Conservation (phyloP, 2,888 invertebrate genomes). For the Cephus pygmeus region DNA sequence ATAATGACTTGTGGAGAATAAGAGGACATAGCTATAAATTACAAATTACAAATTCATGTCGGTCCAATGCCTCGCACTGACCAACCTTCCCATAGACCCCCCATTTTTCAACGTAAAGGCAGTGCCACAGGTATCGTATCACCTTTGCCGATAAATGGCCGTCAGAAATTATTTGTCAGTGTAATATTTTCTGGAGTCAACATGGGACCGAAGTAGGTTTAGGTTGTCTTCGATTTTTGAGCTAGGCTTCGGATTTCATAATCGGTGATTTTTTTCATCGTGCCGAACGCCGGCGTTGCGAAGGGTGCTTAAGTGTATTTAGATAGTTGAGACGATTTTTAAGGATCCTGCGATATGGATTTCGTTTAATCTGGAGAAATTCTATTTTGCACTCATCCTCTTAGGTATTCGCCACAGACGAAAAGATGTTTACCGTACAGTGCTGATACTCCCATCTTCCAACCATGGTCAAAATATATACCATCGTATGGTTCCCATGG, state of each 20-base stretch:
- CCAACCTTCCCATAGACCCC: slow-evolving; percentile 30
- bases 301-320: neutral
- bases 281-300: neutral
- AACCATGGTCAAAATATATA: slow-evolving; percentile 28
- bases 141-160: slow-evolving; percentile 45
- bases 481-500: slow-evolving; percentile 15
- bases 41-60: slow-evolving; percentile 50
- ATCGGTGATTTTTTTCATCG: neutral
- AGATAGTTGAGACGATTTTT: neutral
- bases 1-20: slow-evolving; percentile 41
- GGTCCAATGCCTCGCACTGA: slow-evolving; percentile 2
- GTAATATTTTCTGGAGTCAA: slow-evolving; percentile 6
- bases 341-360: neutral
- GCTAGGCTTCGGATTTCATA: neutral
- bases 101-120: slow-evolving; percentile 44
- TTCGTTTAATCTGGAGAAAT: neutral
- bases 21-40: slow-evolving; percentile 43
- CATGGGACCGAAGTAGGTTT: neutral
- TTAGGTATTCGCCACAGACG: neutral
- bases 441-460: neutral
- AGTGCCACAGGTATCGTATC: slow-evolving; percentile 43
- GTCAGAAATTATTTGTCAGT: slow-evolving; percentile 28
- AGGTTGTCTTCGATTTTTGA: neutral
- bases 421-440: neutral
- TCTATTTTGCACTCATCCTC: neutral